Conservation (phyloP, 2,797 vertebrate genomes). For the Hemitrygon akajei region DNA sequence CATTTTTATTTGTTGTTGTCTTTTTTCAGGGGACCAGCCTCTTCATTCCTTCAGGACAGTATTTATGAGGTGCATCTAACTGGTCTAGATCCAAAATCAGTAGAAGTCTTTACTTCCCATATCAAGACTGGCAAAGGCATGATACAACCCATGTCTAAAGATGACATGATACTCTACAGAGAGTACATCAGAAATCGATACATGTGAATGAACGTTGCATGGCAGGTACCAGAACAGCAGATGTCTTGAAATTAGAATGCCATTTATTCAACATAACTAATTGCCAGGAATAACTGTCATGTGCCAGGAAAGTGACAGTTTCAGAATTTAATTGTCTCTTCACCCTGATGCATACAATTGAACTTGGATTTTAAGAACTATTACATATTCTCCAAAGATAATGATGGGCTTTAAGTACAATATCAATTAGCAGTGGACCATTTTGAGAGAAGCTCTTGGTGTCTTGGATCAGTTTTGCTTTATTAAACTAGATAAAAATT, state of each 20-base stretch:
- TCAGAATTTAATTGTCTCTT: not conserved
- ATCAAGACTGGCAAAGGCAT: slow-evolving; percentile 71
- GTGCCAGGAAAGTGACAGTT: no score
- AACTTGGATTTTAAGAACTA: not conserved
- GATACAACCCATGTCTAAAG: slow-evolving; percentile 69
- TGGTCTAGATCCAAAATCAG: slow-evolving; percentile 65
- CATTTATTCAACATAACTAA: not conserved
- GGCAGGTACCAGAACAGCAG: not conserved
- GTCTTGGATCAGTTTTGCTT: not conserved
- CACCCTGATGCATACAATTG: not conserved
- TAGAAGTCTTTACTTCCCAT: slow-evolving; percentile 75
- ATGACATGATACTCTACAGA: slow-evolving; percentile 76
- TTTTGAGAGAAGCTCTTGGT: not conserved
- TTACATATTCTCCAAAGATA: not conserved
- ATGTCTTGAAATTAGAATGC: not conserved
- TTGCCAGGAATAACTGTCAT: not conserved
- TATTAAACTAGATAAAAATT: not conserved
- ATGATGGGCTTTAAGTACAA: not conserved
- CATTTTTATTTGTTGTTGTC: not conserved
- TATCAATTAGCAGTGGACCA: not conserved
- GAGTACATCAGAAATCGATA: slow-evolving; percentile 68
- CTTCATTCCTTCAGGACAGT: slow-evolving; percentile 76
- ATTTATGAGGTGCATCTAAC: slow-evolving; percentile 73
- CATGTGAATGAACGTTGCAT: slow-evolving; percentile 59
- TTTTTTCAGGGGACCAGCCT: slow-evolving; percentile 71